phyloP scores from a whole-genome alignment of 1,140 invertebrate species.

The Cydia fagiglandana region DNA sequence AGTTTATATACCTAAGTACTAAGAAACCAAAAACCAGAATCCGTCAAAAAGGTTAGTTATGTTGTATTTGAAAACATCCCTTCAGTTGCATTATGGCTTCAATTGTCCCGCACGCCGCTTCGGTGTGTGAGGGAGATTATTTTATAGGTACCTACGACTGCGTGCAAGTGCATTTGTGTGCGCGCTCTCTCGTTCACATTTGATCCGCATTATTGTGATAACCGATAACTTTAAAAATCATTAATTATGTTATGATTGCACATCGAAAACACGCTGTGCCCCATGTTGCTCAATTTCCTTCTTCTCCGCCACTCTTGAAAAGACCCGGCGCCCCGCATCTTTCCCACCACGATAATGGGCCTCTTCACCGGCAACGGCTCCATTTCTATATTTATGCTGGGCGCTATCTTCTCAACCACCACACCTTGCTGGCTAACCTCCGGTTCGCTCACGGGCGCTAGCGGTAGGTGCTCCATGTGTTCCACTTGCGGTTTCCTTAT shows the following conservation, averaged over 20 bases:
- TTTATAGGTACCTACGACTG: too few relatives aligned
- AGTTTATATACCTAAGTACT: too few relatives aligned
- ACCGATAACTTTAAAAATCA: not conserved
- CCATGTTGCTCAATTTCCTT: not conserved
- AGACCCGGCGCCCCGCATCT: not conserved
- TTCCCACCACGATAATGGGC: not conserved
- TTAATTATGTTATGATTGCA: slow-evolving; percentile 44
- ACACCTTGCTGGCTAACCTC: not conserved
- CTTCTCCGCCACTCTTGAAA: not conserved
- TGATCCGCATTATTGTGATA: not conserved
- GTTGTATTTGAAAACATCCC: too few relatives aligned
- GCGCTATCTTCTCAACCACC: not conserved
- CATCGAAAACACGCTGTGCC: not conserved
- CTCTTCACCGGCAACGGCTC: not conserved
- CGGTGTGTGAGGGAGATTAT: too few relatives aligned
- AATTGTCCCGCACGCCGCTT: too few relatives aligned
- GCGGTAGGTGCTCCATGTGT: not conserved
- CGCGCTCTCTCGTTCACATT: too few relatives aligned
- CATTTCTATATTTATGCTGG: not conserved
- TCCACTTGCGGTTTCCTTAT: not conserved
- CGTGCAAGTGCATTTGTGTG: too few relatives aligned
- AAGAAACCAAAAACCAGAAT: too few relatives aligned
- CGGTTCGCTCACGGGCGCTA: not conserved
- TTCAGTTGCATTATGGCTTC: too few relatives aligned
- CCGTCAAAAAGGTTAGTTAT: too few relatives aligned